Evolutionary conservation across 2,113 vertebrate species (phyloP), one percentile per base, ranked within the genome.

Genomic region (Centropus bengalensis): DNA sequence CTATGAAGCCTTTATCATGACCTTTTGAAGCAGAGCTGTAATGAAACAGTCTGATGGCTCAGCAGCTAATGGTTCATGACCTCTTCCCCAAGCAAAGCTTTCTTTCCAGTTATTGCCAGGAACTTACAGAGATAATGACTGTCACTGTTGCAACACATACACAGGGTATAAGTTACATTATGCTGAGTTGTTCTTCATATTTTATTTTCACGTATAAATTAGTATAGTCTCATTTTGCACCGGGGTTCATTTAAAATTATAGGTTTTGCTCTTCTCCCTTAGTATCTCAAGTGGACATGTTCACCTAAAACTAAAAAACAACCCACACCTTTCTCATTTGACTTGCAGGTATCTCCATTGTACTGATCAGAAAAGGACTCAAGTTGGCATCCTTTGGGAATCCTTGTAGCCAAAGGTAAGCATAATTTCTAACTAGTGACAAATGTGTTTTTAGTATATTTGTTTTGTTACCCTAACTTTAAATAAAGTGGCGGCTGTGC

Each of bases 351-450:
- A 33, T 80, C 79, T 93, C 26, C 30, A 19, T 81, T 90, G 71
- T 96, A 90, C 64, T 95, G 76, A 94, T 3, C 38, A 63, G 51
- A 66, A 84, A 71, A 70, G 47, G 87, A 75, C 42, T 80, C 15
- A 67, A 86, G 32, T 64, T 78, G 64, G 49, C 82, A 45, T 93
- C 44, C 32, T 91, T 81, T 68, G 56, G 62, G 79, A 90, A 64
- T 64, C 12, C 36, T 91, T 83, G 60, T 88, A 86, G 81, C 94
- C 95, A 96, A 97, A 96, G 96, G 96, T 97, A 83, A 83, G 67
- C 23, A 22, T 70, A 32, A 67, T 36, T 89, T 67, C 45, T 88
- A 68, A 55, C 3, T 17, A 56, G 14, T 64, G 23, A 33, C 18
- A 74, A 80, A 22, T 60, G 30, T 9, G 13, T 60, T 85, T 80